phyloP scores from a whole-genome alignment of 1,140 invertebrate species.

The Chironomus striatipennis region DNA sequence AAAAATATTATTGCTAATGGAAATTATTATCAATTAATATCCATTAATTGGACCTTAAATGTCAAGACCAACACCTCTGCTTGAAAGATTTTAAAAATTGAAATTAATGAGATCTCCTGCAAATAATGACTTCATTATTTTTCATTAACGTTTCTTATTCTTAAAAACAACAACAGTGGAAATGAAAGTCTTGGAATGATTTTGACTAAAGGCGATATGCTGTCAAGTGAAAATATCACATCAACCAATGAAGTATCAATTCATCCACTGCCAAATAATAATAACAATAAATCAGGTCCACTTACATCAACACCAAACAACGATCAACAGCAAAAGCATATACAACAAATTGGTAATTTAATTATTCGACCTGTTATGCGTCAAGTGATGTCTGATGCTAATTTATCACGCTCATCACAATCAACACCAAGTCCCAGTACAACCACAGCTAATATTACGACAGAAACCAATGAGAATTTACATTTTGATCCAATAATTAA shows the following conservation, averaged over 20 bases:
- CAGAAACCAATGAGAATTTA: neutral
- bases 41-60: too few relatives aligned
- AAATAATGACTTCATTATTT: neutral
- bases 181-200: slow-evolving; percentile 6
- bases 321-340: neutral
- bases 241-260: slow-evolving; percentile 17
- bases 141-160: neutral
- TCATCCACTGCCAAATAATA: neutral
- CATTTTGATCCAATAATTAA: slow-evolving; percentile 11
- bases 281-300: neutral
- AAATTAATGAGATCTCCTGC: neutral
- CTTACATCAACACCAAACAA: neutral
- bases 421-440: slow-evolving; percentile 15
- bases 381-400: neutral
- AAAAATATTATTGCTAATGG: too few relatives aligned
- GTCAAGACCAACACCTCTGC: too few relatives aligned
- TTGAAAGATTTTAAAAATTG: neutral
- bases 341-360: neutral
- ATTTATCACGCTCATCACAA: neutral
- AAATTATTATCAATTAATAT: too few relatives aligned
- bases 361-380: neutral
- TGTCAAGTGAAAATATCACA: slow-evolving; percentile 11
- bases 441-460: neutral
- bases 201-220: neutral
- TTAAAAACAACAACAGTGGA: neutral